phyloP scores from a whole-genome alignment of 2,113 vertebrate genomes.

The Cyanoderma ruficeps region DNA sequence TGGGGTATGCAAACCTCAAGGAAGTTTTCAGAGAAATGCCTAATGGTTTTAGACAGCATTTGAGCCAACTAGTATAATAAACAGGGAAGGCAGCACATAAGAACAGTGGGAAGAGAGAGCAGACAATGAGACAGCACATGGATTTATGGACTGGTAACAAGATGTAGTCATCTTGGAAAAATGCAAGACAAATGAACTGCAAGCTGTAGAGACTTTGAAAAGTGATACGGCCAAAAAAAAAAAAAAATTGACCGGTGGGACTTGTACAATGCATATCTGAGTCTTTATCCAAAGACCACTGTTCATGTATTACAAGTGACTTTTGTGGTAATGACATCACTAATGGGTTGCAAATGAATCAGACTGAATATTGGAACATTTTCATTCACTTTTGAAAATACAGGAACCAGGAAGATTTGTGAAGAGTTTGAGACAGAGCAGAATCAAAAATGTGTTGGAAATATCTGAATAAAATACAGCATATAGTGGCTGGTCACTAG shows the following conservation, averaged over 20 bases:
- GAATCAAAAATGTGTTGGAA: background rate
- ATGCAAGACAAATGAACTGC: background rate
- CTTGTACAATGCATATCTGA: background rate
- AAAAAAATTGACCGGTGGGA: background rate
- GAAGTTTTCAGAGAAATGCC: background rate
- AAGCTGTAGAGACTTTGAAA: background rate
- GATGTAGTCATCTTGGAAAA: background rate
- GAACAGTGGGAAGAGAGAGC: background rate
- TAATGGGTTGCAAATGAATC: background rate
- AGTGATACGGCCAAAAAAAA: background rate
- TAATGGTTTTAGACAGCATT: background rate
- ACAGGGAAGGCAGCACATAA: background rate
- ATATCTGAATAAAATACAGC: background rate
- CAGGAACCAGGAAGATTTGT: background rate
- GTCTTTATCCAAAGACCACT: background rate
- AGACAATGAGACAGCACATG: background rate
- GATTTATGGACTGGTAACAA: background rate
- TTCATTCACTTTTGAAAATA: background rate
- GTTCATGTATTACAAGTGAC: background rate
- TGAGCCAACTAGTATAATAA: background rate
- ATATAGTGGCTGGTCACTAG: background rate
- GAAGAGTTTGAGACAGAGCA: background rate
- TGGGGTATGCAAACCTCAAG: background rate
- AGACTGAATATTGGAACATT: background rate
- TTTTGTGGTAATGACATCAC: background rate